Evolutionary conservation across 2,113 vertebrate genomes (phyloP), one percentile per base, ranked within the genome.

Genomic region (Scomber colias): DNA sequence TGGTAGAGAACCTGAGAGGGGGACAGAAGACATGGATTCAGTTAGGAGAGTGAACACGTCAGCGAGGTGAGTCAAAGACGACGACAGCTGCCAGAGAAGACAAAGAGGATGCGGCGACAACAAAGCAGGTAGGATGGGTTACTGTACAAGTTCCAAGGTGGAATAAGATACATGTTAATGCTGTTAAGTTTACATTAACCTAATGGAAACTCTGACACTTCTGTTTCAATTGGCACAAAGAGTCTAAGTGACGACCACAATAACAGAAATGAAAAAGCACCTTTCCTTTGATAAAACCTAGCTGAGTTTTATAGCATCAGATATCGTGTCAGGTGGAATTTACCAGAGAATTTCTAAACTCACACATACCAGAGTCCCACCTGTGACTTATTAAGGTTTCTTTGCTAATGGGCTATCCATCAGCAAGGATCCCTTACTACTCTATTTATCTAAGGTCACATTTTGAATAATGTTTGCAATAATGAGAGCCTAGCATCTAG

Each of bases 1-100:
- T 99, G 97, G 94, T 98, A 99, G 63, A 99, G 96, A 95, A 99
- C 97, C 98, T 99, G 94, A 90, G 96, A 95, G 24, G 81, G 87
- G 87, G 67, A 87, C 7, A 85, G 71, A 46, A 51, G 56, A 74
- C 19, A 65, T n/a, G 6, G 70, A 53, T 55, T 67, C 14, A 57
- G 49, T 1, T 30, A 57, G 71, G 45, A 62, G 75, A 83, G 31
- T 11, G 54, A 71, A 71, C 62, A 24, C 57, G 69, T 86, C 62
- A 75, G 48, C 64, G 55, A 83, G 83, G 80, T 55, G 86, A 81
- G 75, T 79, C 82, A 63, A 62, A 75, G 70, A 90, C 75, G 31
- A 84, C 46, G 79, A 81, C 73, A 79, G 75, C 79, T 70, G 63
- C 69, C 75, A 77, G 73, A 80, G 59, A 78, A 89, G 84, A 89